Conservation (phyloP, 2,888 invertebrate species). For the Rhamphomyia laevipes region DNA sequence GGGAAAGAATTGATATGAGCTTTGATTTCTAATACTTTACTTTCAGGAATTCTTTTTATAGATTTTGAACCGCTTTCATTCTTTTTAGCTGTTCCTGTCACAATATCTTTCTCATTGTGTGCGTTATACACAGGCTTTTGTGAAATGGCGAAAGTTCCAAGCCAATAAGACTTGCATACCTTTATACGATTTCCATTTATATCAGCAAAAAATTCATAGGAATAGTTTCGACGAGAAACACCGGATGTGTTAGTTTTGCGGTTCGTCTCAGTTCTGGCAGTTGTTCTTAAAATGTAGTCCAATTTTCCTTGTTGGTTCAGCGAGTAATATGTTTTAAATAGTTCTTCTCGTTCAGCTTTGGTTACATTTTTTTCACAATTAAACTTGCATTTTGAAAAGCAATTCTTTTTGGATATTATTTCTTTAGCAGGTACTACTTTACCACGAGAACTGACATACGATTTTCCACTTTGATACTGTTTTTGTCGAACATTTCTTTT, state of each 20-base stretch:
- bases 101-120: neutral
- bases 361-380: neutral
- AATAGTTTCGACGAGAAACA: neutral
- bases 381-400: neutral
- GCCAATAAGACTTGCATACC: conserved; percentile 6
- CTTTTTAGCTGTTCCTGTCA: conserved; percentile 1
- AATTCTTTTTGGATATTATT: neutral
- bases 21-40: neutral
- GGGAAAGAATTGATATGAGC: neutral
- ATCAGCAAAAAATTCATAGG: conserved; percentile 2
- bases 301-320: conserved; percentile 3
- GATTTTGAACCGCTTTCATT: neutral
- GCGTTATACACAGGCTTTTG: conserved; percentile 5
- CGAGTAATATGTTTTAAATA: neutral
- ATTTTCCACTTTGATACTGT: neutral
- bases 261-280: neutral
- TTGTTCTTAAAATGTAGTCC: conserved; percentile 3
- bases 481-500: neutral
- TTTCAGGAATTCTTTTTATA: neutral
- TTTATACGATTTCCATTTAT: conserved; percentile 1
- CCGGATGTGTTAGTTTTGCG: neutral
- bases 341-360: neutral
- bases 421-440: neutral
- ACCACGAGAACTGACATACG: neutral
- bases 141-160: conserved; percentile 4